Percentiles rank a stretch among this genome's conserved stretches.
Conservation (phyloP, 2,888 invertebrate genomes). For the Lasioglossum calceatum region DNA sequence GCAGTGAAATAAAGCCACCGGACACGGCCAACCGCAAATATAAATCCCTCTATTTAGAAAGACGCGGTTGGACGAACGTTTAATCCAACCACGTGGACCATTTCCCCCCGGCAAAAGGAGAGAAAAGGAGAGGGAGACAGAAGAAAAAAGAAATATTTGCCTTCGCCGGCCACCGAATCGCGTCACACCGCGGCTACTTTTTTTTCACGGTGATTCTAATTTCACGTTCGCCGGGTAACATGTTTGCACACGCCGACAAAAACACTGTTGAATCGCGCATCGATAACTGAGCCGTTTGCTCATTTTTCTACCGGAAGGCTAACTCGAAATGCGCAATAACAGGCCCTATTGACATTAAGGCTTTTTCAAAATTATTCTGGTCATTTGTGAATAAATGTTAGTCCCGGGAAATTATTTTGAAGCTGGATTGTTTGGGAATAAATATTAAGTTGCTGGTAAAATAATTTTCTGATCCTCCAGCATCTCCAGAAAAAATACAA, state of each 20-base stretch:
- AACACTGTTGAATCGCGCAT: not conserved
- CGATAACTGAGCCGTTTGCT: not conserved
- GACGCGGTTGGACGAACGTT: constrained; percentile 15
- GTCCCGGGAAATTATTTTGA: too few species aligned
- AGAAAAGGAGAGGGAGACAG: not conserved
- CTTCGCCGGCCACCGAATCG: not conserved
- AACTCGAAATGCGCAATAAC: not conserved
- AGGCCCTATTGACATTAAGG: not conserved
- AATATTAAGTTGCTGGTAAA: too few species aligned
- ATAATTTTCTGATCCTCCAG: not conserved
- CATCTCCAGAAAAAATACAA: not conserved
- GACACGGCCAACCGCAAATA: constrained; percentile 38
- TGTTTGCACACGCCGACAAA: not conserved
- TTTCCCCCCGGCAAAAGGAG: not conserved
- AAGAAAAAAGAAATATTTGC: not conserved
- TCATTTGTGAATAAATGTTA: too few species aligned
- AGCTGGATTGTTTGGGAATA: too few species aligned
- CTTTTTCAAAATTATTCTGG: too few species aligned
- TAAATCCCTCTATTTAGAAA: constrained; percentile 38
- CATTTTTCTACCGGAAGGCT: not conserved
- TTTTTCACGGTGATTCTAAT: not conserved
- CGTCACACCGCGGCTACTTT: not conserved
- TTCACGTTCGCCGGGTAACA: not conserved
- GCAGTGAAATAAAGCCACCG: constrained; percentile 43
- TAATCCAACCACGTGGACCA: constrained; percentile 19